Evolutionary conservation across 2,888 invertebrate genomes (phyloP), one percentile per base, ranked within the genome.

Genomic region (Erannis defoliaria): DNA sequence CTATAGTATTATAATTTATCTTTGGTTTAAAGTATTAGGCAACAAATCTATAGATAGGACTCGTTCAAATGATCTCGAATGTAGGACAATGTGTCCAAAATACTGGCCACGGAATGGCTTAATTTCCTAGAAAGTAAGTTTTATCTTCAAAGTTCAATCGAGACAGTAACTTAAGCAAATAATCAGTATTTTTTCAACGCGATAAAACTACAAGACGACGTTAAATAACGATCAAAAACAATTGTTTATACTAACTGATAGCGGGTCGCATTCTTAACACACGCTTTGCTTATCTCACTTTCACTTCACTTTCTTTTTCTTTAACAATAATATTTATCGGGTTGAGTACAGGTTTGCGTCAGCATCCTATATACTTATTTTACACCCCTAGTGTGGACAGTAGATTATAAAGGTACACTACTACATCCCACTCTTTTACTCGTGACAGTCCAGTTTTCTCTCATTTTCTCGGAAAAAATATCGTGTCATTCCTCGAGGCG

Each of bases 281-380:
- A 63, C 55, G 54, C 38, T 59, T 56, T 57, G 54, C 38, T 59
- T 56, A 55, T 49, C 49, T 66, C 55, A 56, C 35, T 58, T 56
- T 49, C 49, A 45, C 58, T 48, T 61, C 54, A 63, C 64, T 69
- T 65, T 67, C 58, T 64, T 42, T 58, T 46, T 29, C 57, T 59
- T 42, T 55, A 14, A 55, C 49, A 61, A 43, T 38, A 55, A 43
- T 50, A 50, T 43, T 61, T 31, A 53, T 42, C 31, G 5, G 8
- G 18, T 29, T 37, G 26, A 54, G 26, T 29, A 16, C 33, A 9
- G n/a, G 12, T 19, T 48, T 26, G 26, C 40, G 31, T 48, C 48
- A 16, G 19, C 45, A 45, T 16, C 16, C 29, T 45, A 16, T 16
- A 16, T 45, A 23, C 23, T 4, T 26, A 26, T 26, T 1, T 2